phyloP scores from a whole-genome alignment of 2,888 invertebrate species.

The Sturmia bella region DNA sequence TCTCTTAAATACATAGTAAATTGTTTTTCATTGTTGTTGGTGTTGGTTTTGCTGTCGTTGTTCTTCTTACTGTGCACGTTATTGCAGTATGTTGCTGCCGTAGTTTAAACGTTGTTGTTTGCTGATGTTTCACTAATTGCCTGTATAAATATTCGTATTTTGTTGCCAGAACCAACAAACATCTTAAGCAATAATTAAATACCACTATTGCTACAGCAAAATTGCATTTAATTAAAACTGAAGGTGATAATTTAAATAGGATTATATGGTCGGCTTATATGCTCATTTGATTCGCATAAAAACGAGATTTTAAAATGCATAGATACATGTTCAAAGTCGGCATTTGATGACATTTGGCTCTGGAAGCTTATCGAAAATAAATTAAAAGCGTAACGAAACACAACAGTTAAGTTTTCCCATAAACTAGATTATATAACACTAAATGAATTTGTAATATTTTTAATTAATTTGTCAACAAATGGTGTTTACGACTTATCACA shows the following conservation, averaged over 20 bases:
- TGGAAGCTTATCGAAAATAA: slow-evolving; percentile 8
- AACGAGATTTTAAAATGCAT: not conserved
- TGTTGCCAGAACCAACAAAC: slow-evolving; percentile 56
- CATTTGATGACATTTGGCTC: slow-evolving; percentile 18
- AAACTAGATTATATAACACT: no score
- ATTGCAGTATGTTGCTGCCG: slow-evolving; percentile 16
- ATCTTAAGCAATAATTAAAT: slow-evolving; percentile 67
- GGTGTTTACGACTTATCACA: no score
- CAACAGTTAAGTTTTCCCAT: not conserved
- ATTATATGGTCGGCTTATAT: slow-evolving; percentile 20
- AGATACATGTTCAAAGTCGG: not conserved
- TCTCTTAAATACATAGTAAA: slow-evolving; percentile 47
- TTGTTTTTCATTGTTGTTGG: slow-evolving; percentile 19
- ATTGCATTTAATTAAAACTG: slow-evolving; percentile 65
- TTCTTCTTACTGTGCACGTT: slow-evolving; percentile 5
- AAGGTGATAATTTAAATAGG: slow-evolving; percentile 65
- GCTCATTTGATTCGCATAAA: slow-evolving; percentile 6
- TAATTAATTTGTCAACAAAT: no score
- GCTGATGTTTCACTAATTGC: slow-evolving; percentile 68
- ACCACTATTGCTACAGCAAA: slow-evolving; percentile 58
- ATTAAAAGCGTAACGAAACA: not conserved
- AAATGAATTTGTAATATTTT: no score
- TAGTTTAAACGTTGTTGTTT: slow-evolving; percentile 34
- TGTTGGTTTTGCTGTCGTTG: not conserved
- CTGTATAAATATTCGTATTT: slow-evolving; percentile 57